Evolutionary conservation across 37 sponge, comb jelly and placozoan genomes (phyloP), one percentile per base, ranked within the genome.

Genomic region (Theonella swinhoei): DNA sequence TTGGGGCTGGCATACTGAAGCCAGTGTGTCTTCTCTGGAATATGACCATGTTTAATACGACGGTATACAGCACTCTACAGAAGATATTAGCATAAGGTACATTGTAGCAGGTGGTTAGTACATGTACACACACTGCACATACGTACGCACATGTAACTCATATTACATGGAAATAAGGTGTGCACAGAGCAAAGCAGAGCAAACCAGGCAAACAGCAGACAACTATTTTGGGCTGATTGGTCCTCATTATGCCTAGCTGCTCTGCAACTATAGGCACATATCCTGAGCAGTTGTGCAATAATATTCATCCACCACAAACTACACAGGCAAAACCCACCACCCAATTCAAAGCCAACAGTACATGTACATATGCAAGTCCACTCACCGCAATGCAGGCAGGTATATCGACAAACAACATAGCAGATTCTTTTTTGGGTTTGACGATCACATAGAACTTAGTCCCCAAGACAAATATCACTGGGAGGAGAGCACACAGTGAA

Each of bases 1-100:
- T 78, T 85, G 20, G 83, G 83, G 34, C n/a, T 63, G 40, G 89
- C 89, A 77, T 88, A 78, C 23, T 82, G 77, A 30, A 88, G 62
- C 14, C 76, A 63, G 34, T 78, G 80, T 28, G 35, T 66, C 29
- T 71, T 75, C 25, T 74, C 76, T 14, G 60, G 40, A n/a, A 78
- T 32, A 37, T 81, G 79, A n/a, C 88, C 88, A 63, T 11, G 68
- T 35, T 73, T 78, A 4, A 84, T 0, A 20, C 83, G 77, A 4
- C 71, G 89, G 70, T 88, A 88, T 20, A 83, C 60, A 20, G 89
- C 89, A 76, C 36, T 36, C 85, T 85, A 38, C 0, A 39, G 8
- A 62, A 30, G 23, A 20, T 7, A 38, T 60, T 34, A 33, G 14
- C 19, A 3, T 28, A 5, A 26, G 35, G 20, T 1, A 31, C 8